Conservation (phyloP, 2,888 invertebrate species). For the Hypselothyrea guttata region DNA sequence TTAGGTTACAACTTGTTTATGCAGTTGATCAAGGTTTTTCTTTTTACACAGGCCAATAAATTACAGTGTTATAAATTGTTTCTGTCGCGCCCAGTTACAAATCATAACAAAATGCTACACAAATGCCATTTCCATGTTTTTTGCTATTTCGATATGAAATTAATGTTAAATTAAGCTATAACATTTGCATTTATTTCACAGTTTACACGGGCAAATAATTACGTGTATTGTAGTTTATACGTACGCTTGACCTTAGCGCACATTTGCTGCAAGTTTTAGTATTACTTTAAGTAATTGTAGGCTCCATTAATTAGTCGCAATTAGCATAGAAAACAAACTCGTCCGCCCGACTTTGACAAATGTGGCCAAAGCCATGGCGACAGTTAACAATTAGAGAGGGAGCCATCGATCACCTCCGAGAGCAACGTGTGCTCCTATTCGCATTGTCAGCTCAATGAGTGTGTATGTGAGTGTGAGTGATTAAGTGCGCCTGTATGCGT, state of each 20-base stretch:
- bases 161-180: no score
- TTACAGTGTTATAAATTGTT: no score
- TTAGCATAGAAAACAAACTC: constrained; percentile 45
- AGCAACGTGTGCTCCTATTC: constrained; percentile 31
- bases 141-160: no score
- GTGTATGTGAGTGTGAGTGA: constrained; percentile 3
- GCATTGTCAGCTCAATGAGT: constrained; percentile 27
- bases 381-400: constrained; percentile 54
- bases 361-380: constrained; percentile 36
- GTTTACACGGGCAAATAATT: no score
- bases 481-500: constrained; percentile 13
- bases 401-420: constrained; percentile 58
- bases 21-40: no score
- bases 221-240: constrained; percentile 13
- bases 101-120: no score
- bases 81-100: no score
- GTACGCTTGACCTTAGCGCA: neutral
- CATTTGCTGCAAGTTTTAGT: neutral
- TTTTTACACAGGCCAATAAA: no score
- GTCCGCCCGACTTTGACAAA: constrained; percentile 63
- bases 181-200: no score
- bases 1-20: no score
- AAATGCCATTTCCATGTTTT: no score
- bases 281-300: constrained; percentile 47
- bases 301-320: constrained; percentile 51